Percentiles rank a stretch among this genome's conserved stretches.
These are phyloP conservation scores for Apamea sordens DNA, from an alignment of 2,888 invertebrate species.

Conservation along the genomic window DNA sequence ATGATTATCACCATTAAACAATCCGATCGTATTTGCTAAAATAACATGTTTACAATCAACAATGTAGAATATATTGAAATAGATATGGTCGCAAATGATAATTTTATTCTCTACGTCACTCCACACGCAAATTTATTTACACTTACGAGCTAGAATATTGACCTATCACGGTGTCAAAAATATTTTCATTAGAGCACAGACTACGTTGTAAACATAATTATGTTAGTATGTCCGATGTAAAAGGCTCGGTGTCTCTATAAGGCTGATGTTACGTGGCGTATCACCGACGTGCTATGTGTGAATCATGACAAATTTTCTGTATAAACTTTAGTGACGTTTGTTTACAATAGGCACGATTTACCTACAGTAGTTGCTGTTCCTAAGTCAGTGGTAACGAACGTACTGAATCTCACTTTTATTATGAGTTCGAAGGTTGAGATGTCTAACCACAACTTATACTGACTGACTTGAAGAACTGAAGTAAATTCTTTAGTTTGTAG, in stretches of 20 bases:
- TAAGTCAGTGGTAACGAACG: conserved; percentile 13
- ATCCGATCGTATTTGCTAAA: neutral
- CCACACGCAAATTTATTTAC: conserved; percentile 20
- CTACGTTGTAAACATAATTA: conserved; percentile 31
- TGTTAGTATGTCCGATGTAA: conserved; percentile 47
- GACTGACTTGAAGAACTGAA: neutral
- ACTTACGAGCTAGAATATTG: conserved; percentile 31
- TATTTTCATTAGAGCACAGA: conserved; percentile 33
- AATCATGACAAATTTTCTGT: conserved; percentile 61
- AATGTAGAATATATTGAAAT: conserved; percentile 2
- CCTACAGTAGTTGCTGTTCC: conserved; percentile 19
- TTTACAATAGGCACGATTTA: conserved; percentile 47
- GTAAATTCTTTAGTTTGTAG: neutral
- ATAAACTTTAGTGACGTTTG: conserved; percentile 56
- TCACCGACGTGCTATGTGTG: conserved; percentile 55
- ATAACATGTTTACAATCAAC: conserved; percentile 22
- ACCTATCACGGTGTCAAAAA: conserved; percentile 24
- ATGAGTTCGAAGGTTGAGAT: neutral
- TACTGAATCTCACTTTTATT: neutral
- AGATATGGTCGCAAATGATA: conserved; percentile 7
- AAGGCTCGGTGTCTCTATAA: conserved; percentile 25
- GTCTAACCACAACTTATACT: neutral
- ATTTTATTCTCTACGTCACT: conserved; percentile 30
- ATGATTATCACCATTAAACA: neutral
- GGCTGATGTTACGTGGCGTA: conserved; percentile 33